Conservation (phyloP, 2,797 vertebrate genomes). For the Coregonus suidteri region DNA sequence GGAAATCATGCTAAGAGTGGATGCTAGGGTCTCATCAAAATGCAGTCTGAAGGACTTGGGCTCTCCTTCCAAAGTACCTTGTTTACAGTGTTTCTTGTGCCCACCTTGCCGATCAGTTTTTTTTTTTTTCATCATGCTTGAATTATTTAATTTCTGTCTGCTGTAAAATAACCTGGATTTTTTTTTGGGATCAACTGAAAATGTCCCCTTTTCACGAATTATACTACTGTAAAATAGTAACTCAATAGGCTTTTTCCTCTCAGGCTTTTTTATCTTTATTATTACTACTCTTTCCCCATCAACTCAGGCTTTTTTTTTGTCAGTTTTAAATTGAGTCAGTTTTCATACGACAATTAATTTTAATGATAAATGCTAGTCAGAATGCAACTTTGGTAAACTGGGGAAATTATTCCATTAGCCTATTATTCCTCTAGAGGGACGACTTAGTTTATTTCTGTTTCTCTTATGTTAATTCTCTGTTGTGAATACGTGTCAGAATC, state of each 20-base stretch:
- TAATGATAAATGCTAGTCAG: constrained; percentile 79
- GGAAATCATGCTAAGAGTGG: constrained; percentile 72
- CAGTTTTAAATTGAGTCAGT: constrained; percentile 47
- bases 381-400: constrained; percentile 77
- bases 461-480: constrained; percentile 58
- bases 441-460: constrained; percentile 53
- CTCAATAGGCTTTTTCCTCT: constrained; percentile 85
- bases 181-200: constrained; percentile 82
- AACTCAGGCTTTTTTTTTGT: constrained; percentile 89
- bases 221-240: constrained; percentile 91
- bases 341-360: constrained; percentile 79
- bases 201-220: constrained; percentile 78
- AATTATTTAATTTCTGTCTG: constrained; percentile 97
- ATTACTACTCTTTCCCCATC: constrained; percentile 77
- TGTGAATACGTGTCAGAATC: constrained; percentile 67
- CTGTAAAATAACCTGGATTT: constrained; percentile 87
- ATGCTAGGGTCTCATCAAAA: constrained; percentile 69
- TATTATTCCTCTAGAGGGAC: constrained; percentile 67
- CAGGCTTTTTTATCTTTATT: constrained; percentile 88
- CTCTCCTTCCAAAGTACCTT: constrained; percentile 97
- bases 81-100: constrained; percentile 91
- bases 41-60: constrained; percentile 83
- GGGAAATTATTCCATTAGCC: constrained; percentile 77
- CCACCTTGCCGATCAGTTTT: constrained; percentile 82
- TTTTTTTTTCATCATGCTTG: constrained; percentile 80